Evolutionary conservation across 2,113 vertebrate species (phyloP).

Genomic region (Rhinolophus sinicus): DNA sequence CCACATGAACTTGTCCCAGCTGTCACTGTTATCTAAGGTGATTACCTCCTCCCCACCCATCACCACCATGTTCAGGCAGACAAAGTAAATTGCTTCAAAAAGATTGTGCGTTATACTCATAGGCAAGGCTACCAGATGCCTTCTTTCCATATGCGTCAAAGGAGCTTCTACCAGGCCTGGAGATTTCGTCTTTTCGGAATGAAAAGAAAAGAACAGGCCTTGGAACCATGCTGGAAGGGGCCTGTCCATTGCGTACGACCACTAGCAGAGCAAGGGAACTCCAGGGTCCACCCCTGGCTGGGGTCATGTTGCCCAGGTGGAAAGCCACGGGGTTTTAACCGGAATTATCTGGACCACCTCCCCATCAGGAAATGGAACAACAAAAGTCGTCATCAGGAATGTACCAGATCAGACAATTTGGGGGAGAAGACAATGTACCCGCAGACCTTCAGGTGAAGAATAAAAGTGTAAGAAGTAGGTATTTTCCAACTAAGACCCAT

Average conservation of each 20-base stretch:
- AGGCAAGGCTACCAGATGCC: accelerated
- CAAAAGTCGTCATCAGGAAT: accelerated
- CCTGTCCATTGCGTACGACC: too few species aligned
- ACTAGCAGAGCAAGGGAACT: too few species aligned
- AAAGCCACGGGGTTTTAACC: background rate
- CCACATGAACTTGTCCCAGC: accelerated
- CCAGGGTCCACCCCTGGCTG: too few species aligned
- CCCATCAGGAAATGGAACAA: accelerated
- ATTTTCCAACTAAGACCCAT: accelerated
- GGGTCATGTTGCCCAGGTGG: too few species aligned
- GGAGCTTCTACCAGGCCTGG: background rate
- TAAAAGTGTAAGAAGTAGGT: background rate
- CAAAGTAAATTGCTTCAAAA: too few species aligned
- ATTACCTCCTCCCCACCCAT: accelerated
- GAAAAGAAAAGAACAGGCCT: too few species aligned
- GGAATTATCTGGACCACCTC: accelerated
- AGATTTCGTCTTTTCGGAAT: background rate
- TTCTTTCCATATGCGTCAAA: background rate
- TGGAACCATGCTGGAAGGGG: too few species aligned
- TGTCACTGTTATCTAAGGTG: accelerated
- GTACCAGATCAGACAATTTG: accelerated
- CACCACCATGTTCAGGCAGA: background rate
- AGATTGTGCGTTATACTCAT: accelerated
- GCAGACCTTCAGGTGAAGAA: background rate
- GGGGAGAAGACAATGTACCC: too few species aligned